phyloP scores from a whole-genome alignment of 2,797 vertebrate species.

The Cossypha niveicapilla region DNA sequence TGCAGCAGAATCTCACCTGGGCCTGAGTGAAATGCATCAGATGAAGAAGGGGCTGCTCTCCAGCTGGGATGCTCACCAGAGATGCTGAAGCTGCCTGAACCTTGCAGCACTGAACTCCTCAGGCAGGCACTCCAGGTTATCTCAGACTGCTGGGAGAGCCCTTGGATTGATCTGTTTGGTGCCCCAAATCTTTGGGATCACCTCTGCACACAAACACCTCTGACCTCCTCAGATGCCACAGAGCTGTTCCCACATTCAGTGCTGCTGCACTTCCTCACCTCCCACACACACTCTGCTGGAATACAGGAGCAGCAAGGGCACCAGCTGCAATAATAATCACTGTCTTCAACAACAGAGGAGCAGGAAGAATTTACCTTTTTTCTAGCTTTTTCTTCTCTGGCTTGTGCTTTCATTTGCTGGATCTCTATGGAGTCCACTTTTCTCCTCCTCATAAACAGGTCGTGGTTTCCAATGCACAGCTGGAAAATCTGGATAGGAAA shows the following conservation, averaged over 20 bases:
- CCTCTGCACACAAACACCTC: background rate
- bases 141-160: background rate
- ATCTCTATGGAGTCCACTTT: constrained; percentile 92
- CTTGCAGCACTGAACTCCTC: background rate
- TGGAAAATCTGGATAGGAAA: constrained; percentile 81
- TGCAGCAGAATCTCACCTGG: background rate
- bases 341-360: background rate
- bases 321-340: background rate
- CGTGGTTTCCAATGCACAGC: constrained; percentile 90
- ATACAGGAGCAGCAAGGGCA: background rate
- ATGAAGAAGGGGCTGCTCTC: background rate
- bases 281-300: background rate
- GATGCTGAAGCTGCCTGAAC: background rate
- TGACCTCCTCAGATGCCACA: background rate
- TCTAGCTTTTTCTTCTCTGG: constrained; percentile 91
- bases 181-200: background rate
- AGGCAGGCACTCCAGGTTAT: background rate
- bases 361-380: constrained; percentile 80
- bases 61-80: background rate
- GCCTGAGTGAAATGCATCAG: background rate
- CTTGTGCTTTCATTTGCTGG: constrained; percentile 93
- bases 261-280: background rate
- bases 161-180: background rate
- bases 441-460: constrained; percentile 90
- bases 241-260: background rate